Conservation (phyloP, 2,797 vertebrate species). For the Dallia pectoralis region DNA sequence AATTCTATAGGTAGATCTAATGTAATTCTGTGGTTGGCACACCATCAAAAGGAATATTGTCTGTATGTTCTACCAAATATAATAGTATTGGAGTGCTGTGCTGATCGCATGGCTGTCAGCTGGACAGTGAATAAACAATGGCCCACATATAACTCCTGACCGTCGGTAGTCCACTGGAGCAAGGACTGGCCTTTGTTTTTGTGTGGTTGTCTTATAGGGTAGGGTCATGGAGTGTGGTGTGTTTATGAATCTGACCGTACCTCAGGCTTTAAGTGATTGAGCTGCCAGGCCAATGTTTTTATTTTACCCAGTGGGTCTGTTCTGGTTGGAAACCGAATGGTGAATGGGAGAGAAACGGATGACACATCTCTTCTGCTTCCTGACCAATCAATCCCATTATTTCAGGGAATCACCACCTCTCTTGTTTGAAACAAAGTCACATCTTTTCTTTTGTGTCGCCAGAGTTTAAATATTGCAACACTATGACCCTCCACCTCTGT, state of each 20-base stretch:
- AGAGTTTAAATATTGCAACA: not conserved
- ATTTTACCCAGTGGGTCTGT: not conserved
- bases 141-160: conserved; percentile 14
- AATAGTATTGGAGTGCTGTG: not conserved
- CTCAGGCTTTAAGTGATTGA: conserved; percentile 6
- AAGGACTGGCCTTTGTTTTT: conserved; percentile 1
- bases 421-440: conserved; percentile 19
- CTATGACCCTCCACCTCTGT: not conserved
- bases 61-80: not conserved
- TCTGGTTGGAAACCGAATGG: not conserved
- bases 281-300: not conserved
- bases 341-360: not conserved
- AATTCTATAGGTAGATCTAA: not conserved
- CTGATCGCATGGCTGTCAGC: not conserved
- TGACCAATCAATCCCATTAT: conserved; percentile 12
- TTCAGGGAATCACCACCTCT: conserved; percentile 12
- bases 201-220: conserved; percentile 5
- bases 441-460: not conserved
- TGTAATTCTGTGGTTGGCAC: not conserved
- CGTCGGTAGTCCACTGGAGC: conserved; percentile 13
- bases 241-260: conserved; percentile 8
- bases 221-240: conserved; percentile 12
- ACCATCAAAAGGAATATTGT: not conserved
- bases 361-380: conserved; percentile 11
- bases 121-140: conserved; percentile 12